A percentile compares a stretch with the other conserved stretches of the same genome.
Evolutionary conservation across 1,140 invertebrate genomes (phyloP).

Genomic region (Drosophila willistoni): DNA sequence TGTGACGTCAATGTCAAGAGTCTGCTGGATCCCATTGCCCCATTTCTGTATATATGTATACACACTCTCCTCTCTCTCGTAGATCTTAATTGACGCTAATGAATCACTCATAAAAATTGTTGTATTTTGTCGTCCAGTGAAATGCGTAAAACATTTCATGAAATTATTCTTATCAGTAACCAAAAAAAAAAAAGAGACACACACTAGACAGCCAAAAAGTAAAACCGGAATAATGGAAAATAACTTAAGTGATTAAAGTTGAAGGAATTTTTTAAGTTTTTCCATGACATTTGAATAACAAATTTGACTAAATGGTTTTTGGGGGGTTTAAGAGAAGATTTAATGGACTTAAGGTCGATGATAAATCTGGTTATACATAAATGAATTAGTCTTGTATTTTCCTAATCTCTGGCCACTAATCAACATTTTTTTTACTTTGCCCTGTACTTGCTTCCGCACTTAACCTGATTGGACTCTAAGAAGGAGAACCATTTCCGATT

Average conservation of each 20-base stretch:
- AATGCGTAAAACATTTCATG: slow-evolving; percentile 52
- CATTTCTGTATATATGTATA: slow-evolving; percentile 1
- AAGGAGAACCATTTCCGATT: too few species aligned
- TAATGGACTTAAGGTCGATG: too few species aligned
- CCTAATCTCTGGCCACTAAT: too few species aligned
- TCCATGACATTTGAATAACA: too few species aligned
- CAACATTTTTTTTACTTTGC: too few species aligned
- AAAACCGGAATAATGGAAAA: slow-evolving; percentile 2
- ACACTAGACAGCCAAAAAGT: slow-evolving; percentile 14
- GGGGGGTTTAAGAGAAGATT: too few species aligned
- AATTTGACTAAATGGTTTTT: too few species aligned
- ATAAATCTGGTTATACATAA: too few species aligned
- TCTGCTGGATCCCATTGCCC: not conserved
- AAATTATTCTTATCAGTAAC: slow-evolving; percentile 59
- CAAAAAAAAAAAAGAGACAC: not conserved
- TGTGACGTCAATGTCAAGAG: slow-evolving; percentile 19
- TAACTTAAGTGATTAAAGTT: slow-evolving; percentile 4
- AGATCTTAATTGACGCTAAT: slow-evolving; percentile 20
- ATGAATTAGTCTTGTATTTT: too few species aligned
- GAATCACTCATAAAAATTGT: slow-evolving; percentile 60
- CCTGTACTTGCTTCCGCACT: too few species aligned
- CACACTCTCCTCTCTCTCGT: too few species aligned
- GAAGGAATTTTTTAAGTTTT: not conserved
- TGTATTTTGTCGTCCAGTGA: slow-evolving; percentile 21
- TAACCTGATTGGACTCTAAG: too few species aligned